Evolutionary conservation across 1,140 invertebrate species (phyloP).

Genomic region (Paralvinella palmiformis): DNA sequence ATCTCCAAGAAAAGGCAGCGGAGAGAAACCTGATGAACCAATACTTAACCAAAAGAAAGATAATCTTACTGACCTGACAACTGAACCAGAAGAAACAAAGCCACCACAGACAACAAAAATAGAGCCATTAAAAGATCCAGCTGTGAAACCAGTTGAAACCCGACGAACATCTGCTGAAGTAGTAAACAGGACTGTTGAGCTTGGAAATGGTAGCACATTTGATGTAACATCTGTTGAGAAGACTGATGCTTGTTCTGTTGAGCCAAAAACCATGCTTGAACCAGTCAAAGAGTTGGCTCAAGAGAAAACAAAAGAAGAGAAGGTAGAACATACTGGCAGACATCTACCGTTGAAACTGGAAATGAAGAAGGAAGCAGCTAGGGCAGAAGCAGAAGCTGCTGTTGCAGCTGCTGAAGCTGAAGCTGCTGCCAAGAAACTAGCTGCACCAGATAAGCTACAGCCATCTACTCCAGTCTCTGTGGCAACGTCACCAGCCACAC

Average conservation of each 20-base stretch:
- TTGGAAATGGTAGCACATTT: background rate
- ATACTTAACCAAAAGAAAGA: background rate
- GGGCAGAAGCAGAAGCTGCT: background rate
- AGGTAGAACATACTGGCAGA: no score
- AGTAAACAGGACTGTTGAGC: background rate
- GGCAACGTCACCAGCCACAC: background rate
- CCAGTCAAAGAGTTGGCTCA: background rate
- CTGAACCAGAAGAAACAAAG: background rate
- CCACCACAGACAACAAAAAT: background rate
- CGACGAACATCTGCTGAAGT: background rate
- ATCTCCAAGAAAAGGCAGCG: background rate
- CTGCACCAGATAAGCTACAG: no score
- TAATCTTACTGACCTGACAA: no score
- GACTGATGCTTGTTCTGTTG: background rate
- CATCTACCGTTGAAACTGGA: slow-evolving; percentile 12
- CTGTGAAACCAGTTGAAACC: background rate
- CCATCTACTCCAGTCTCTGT: background rate
- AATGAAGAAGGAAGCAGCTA: slow-evolving; percentile 3
- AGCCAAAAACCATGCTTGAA: background rate
- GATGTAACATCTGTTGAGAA: background rate
- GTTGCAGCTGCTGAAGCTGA: background rate
- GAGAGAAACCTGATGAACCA: background rate
- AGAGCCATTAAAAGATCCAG: background rate
- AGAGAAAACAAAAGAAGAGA: no score
- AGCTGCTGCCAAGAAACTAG: no score